phyloP scores from a whole-genome alignment of 2,888 invertebrate species.

The Trimorus sp. region DNA sequence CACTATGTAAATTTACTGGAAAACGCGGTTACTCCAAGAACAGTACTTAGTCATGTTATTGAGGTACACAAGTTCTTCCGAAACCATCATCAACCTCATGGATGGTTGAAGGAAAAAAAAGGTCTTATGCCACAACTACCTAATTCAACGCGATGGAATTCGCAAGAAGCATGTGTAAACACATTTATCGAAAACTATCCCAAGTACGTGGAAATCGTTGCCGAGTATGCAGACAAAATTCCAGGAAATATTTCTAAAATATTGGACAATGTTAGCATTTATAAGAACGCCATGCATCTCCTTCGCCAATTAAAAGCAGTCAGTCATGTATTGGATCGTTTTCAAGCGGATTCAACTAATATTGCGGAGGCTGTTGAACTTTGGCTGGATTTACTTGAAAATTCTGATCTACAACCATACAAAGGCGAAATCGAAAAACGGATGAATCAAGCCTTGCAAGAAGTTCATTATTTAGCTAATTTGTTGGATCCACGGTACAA shows the following conservation, averaged over 20 bases:
- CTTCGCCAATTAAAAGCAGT: slow-evolving; percentile 4
- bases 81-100: too few species aligned
- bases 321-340: slow-evolving; percentile 10
- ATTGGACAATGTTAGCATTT: slow-evolving; percentile 19
- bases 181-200: too few species aligned
- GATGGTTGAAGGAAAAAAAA: too few species aligned
- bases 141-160: too few species aligned
- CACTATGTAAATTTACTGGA: too few species aligned
- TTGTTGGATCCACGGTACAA: slow-evolving; percentile 20
- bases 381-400: slow-evolving; percentile 29
- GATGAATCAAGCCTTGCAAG: slow-evolving; percentile 24
- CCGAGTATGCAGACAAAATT: slow-evolving; percentile 10
- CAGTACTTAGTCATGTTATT: too few species aligned
- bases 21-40: too few species aligned
- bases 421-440: slow-evolving; percentile 8
- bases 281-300: slow-evolving; percentile 19
- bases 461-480: slow-evolving; percentile 30
- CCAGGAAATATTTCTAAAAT: slow-evolving; percentile 17
- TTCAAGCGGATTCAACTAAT: slow-evolving; percentile 28
- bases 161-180: too few species aligned
- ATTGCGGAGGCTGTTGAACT: slow-evolving; percentile 34
- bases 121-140: too few species aligned
- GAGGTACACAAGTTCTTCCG: too few species aligned
- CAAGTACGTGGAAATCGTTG: not conserved
- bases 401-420: slow-evolving; percentile 15